Evolutionary conservation across 23 tunicate genomes (phyloP).

Genomic region (Trididemnum nubilum): DNA sequence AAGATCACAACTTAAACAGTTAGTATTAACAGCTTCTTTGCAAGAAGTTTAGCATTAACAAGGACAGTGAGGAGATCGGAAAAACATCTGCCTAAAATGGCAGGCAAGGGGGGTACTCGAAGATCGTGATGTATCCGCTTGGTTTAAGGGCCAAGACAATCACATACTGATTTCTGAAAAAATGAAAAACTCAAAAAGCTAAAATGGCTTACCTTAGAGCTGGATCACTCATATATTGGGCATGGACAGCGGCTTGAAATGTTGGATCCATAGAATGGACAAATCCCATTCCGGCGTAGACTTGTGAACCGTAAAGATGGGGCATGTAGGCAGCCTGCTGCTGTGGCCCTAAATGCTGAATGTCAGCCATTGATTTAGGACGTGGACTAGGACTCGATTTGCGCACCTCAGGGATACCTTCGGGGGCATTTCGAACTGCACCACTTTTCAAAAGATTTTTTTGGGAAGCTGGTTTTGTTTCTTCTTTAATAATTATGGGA

Average conservation of each 20-base stretch:
- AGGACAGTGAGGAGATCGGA: too few relatives aligned
- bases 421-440: not conserved
- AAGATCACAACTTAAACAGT: too few relatives aligned
- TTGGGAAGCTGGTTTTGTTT: not conserved
- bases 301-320: not conserved
- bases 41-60: too few relatives aligned
- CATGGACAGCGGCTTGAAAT: not conserved
- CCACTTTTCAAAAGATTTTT: not conserved
- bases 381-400: slow-evolving; percentile 4
- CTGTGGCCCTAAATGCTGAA: not conserved
- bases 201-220: not conserved
- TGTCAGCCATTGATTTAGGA: not conserved
- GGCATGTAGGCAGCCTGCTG: slow-evolving; percentile 7
- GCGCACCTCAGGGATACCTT: not conserved
- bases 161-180: slow-evolving; percentile 17
- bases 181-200: too few relatives aligned
- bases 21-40: too few relatives aligned
- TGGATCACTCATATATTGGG: not conserved
- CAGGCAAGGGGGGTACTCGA: too few relatives aligned
- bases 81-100: too few relatives aligned
- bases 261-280: slow-evolving; percentile 13
- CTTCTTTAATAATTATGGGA: not conserved
- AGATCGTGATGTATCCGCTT: too few relatives aligned
- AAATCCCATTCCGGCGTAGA: not conserved
- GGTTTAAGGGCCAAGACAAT: too few relatives aligned